Evolutionary conservation across 2,113 vertebrate genomes (phyloP), one percentile per base, ranked within the genome.

Genomic region (Oryzias javanicus): DNA sequence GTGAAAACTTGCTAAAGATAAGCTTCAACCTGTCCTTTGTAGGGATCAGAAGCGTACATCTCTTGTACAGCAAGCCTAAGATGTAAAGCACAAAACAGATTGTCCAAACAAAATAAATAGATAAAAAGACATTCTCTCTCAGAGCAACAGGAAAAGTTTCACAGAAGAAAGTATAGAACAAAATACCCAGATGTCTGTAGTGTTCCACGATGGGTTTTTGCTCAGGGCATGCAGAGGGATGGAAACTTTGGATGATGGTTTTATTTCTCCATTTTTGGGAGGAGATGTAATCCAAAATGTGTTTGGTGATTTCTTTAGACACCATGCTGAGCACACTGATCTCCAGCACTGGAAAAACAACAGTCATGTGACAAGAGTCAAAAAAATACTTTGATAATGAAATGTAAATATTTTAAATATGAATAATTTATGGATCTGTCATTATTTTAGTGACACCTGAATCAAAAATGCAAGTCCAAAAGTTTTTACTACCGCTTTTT

Each of bases 21-120:
- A 92, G 95, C 60, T 91, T 95, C 25, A 98, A 88, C 76, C 95
- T 93, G 8, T 97, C 93, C 64, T 90, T 95, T 55, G 95, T 95
- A 49, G 96, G 94, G 15, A 94, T 60, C 45, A 97, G 88, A 49
- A 97, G 74, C 0, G 95, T 98, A 58, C 93, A 96, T 67, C 95
- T 93, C 81, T 96, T 98, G 61, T 96, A 92, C 64, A 98, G 77
- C 66, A 98, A 51, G 29, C 95, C 95, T 97, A 79, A 42, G 49
- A 72, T 54, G 55, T 69, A n/a, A 70, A 73, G 86, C 3, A 62
- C 20, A 63, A 22, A 46, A 57, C 17, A 61, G 5, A 48, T 42
- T 18, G 18, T 4, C 19, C 41, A 14, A 47, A 47, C 35, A 44
- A 42, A 17, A 44, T 20, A 1, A 35, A 27, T 27, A 27, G 4